These are phyloP conservation scores for Bos indicus DNA, from an alignment of 2,113 vertebrate genomes.

Conservation along the genomic window DNA sequence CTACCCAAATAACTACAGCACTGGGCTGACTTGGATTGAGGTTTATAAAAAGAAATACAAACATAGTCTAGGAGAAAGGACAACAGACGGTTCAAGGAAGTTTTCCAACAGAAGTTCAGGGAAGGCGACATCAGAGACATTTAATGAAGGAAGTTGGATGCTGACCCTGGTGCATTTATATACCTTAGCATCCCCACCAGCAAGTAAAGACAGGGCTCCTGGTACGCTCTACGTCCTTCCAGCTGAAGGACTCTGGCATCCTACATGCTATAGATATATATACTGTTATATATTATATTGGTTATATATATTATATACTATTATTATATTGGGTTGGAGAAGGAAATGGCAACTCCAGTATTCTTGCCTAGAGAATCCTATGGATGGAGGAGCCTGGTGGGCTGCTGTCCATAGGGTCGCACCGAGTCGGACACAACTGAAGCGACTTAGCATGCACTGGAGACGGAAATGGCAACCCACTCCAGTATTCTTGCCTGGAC, in stretches of 20 bases:
- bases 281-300: background rate
- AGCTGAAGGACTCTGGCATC: background rate
- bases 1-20: background rate
- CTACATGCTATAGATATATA: background rate
- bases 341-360: background rate
- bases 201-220: background rate
- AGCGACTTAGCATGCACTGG: background rate
- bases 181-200: background rate
- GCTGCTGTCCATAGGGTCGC: accelerated
- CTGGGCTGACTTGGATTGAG: background rate
- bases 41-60: background rate
- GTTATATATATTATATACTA: background rate
- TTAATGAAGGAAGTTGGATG: background rate
- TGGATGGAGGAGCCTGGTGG: background rate
- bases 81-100: background rate
- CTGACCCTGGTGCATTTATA: background rate
- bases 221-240: background rate
- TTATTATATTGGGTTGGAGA: background rate
- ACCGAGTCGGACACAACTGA: accelerated
- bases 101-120: background rate
- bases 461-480: background rate
- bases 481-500: background rate
- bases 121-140: background rate
- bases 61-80: background rate
- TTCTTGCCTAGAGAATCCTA: background rate